Conservation (phyloP, 2,888 invertebrate genomes). For the Uloborus plumipes region DNA sequence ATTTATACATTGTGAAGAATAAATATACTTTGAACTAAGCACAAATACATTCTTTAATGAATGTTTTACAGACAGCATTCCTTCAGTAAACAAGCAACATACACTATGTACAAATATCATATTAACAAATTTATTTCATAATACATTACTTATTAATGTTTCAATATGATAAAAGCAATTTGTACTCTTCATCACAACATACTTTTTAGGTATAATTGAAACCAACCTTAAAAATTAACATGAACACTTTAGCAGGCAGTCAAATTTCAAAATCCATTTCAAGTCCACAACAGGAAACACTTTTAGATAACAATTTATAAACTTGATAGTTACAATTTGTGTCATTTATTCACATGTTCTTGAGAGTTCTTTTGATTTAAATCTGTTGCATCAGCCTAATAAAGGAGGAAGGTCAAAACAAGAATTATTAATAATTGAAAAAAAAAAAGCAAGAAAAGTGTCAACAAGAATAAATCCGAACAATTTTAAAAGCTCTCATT, state of each 20-base stretch:
- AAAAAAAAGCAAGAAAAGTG: not conserved
- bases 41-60: no score
- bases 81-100: no score
- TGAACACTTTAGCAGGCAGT: slow-evolving; percentile 53
- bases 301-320: not conserved
- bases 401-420: not conserved
- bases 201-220: slow-evolving; percentile 15
- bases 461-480: no score
- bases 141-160: not conserved
- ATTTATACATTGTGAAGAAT: no score
- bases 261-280: slow-evolving; percentile 37
- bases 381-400: not conserved
- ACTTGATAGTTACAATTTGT: not conserved
- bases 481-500: no score
- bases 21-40: no score
- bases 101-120: no score
- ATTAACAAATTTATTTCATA: no score
- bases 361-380: not conserved
- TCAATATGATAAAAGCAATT: slow-evolving; percentile 12
- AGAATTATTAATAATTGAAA: not conserved
- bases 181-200: slow-evolving; percentile 28
- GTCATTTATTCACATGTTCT: not conserved
- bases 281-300: slow-evolving; percentile 20
- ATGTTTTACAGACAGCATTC: no score
- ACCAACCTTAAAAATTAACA: slow-evolving; percentile 23